Base-by-base conservation (phyloP, 2,113 vertebrate genomes). In the Andinoacara biseriatus region DNA sequence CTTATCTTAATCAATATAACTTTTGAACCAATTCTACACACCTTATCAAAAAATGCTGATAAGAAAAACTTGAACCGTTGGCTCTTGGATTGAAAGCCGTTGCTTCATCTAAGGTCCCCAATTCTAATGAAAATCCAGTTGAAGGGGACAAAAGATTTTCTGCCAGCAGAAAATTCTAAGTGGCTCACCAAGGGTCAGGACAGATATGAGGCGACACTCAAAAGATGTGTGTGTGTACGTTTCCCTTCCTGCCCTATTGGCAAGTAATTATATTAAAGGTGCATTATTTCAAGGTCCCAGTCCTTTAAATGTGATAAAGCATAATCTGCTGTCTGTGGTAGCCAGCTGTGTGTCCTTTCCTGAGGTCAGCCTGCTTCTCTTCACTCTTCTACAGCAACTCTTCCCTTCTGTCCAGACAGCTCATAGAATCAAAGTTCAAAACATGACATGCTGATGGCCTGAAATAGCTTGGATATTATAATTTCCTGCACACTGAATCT, bases 231-330 rank as follows among this genome's bases (percentile, higher is more conserved):
- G 83, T 81, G 54, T 62, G 43, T 58, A 7, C 74, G 49, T 17
- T 74, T 17, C 76, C 60, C 77, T 40, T 57, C 86, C 26, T 61
- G 90, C 26, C 84, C 89, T 90, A 90, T 80, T 94, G 93, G 90
- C 85, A 91, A 78, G 82, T 95, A 95, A 95, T 95, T 95, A 91
- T 86, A 63, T 93, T 92, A 94, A 95, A 95, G 78, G 84, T 90
- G 88, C 89, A 89, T 92, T 90, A 95, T 95, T 96, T 95, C 91
- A 94, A 95, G 87, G 88, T 92, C 82, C 61, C 76, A 26, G 87
- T 94, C 94, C 87, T 92, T 93, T 91, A 93, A 95, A 92, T 91
- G 62, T 61, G 88, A 94, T 93, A 92, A 94, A 92, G 86, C 62
- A 69, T 93, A 90, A 95, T 94, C 89, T 94, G 83, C 80, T 87